Evolutionary conservation across 2,113 vertebrate genomes (phyloP), one percentile per base, ranked within the genome.

Genomic region (Leiothrix lutea): DNA sequence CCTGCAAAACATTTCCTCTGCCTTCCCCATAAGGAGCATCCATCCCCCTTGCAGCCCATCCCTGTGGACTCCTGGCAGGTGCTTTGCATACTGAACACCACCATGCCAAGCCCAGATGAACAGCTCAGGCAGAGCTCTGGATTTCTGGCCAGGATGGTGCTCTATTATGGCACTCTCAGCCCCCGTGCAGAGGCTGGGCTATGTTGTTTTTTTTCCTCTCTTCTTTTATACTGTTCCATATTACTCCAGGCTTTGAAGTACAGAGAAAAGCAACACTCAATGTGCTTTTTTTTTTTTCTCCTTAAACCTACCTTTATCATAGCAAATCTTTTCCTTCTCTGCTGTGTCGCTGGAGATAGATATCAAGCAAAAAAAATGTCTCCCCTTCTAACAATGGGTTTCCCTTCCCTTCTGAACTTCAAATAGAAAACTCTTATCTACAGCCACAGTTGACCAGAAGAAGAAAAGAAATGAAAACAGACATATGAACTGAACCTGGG

Each of bases 331-430:
- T 94, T 88, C 95, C 96, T 96, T 95, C 94, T 92, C 88, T 0
- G 89, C 97, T 96, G 93, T 97, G 95, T 95, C 13, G 86, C 69
- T 95, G 88, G 86, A 97, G 97, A 97, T 96, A 95, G 95, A 77
- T 95, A 97, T 94, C 96, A 97, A 96, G 96, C 86, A 95, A 95
- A 97, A 97, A 97, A 95, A 97, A 97, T 88, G 95, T 97, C 94
- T 97, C 90, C 90, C 91, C 95, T 96, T 96, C 90, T 95, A 97
- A 97, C 96, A 97, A 97, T 97, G 95, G 96, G 97, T 96, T 97
- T 97, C 97, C 96, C 95, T 97, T 97, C 96, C 93, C 93, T 97
- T 97, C 96, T 97, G 97, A 96, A 97, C 96, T 97, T 97, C 97
- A 97, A 97, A 97, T 95, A 96, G 96, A 96, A 96, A 97, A 94